Evolutionary conservation across 2,113 vertebrate species (phyloP), one percentile per base, ranked within the genome.

Genomic region (Syrrhaptes paradoxus): DNA sequence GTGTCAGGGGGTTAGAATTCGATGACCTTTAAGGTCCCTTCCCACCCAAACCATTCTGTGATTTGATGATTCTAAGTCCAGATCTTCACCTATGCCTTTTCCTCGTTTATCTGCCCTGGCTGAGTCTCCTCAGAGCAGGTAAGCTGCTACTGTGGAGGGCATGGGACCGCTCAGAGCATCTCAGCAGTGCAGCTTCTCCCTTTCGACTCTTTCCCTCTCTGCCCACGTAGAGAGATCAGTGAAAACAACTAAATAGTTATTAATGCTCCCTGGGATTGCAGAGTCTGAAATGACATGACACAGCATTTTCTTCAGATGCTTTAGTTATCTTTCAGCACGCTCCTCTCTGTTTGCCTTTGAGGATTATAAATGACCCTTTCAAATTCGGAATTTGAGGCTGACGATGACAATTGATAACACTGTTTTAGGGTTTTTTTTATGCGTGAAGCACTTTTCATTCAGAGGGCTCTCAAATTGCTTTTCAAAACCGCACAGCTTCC

Each of bases 331-430:
- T 93, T 51, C 45, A 93, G 32, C 34, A 24, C 0, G 0, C 31
- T 58, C 43, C 24, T 46, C 28, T 0, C 0, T 31, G 45, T 45
- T 72, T 86, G 67, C 57, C 58, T 92, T 82, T 88, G 75, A 90
- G 87, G 11, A 58, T 13, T 62, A 45, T 55, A 89, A 95, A 88
- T 81, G 80, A 85, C 34, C 41, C 87, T 84, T 95, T 95, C 59
- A 92, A 94, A 84, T 70, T 92, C 72, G 79, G 87, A 85, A 95
- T 88, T 95, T 88, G 72, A 90, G 45, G 55, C 55, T 8, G 31
- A 51, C 2, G 6, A 90, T 80, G 72, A 81, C 59, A 90, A 92
- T 13, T 80, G 90, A 45, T 84, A 90, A 71, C 68, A 73, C 34
- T 77, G 80, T 59, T 83, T 90, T 41, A 11, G 41, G 41, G 13